Conservation (phyloP, 2,113 vertebrate genomes). For the Raja brachyura region DNA sequence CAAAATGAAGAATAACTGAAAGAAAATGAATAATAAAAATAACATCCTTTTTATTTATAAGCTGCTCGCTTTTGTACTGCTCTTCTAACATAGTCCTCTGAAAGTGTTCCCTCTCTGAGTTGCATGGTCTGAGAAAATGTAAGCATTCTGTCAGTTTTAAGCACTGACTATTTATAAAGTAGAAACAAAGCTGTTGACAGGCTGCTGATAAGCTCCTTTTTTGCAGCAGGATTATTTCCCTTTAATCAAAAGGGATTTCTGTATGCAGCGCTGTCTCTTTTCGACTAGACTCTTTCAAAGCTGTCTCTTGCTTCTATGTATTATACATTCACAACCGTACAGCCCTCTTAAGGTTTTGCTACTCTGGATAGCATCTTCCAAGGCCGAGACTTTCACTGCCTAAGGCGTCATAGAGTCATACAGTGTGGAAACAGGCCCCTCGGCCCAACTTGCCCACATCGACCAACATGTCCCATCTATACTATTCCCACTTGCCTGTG, state of each 20-base stretch:
- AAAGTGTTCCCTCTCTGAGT: neutral
- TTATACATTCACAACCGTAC: too few relatives aligned
- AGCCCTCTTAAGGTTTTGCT: too few relatives aligned
- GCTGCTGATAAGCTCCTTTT: neutral
- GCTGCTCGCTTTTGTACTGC: neutral
- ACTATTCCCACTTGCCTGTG: too few relatives aligned
- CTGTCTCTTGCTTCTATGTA: too few relatives aligned
- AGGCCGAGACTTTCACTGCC: too few relatives aligned
- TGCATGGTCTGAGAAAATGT: neutral
- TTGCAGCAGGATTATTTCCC: neutral
- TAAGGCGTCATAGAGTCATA: too few relatives aligned
- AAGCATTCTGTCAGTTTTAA: neutral
- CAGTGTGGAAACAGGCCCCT: too few relatives aligned
- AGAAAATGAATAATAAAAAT: slow-evolving; percentile 19
- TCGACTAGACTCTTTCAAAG: too few relatives aligned
- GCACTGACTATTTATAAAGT: neutral
- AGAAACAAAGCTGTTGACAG: neutral
- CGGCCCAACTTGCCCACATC: too few relatives aligned
- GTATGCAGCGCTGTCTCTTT: neutral
- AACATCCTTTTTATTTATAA: slow-evolving; percentile 2
- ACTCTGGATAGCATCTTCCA: too few relatives aligned
- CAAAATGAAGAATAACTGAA: neutral
- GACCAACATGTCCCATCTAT: too few relatives aligned
- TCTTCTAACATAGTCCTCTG: neutral
- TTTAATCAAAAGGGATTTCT: neutral